Base-by-base conservation (phyloP, 2,113 vertebrate species). In the Hypanus sabinus region DNA sequence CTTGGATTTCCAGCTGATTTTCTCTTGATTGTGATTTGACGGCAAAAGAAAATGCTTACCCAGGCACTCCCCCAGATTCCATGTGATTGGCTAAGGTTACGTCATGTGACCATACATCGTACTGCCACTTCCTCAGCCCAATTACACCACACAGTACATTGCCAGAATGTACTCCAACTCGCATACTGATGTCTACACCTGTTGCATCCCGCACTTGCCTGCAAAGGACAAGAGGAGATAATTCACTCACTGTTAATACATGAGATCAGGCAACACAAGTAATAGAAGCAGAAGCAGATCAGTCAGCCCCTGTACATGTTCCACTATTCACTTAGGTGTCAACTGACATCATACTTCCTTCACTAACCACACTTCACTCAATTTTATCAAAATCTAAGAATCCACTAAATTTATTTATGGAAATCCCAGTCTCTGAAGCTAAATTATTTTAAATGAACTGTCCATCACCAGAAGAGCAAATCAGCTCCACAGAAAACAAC, bases 91-190 rank as follows among this genome's bases (percentile, higher is more conserved):
- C 99, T 94, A 99, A 95, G 85, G 99, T 99, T 95, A 99, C 99
- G 0, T 99, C 99, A 10, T 99, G 99, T 0, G 99, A 99, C 99
- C 99, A 99, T n/a, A 99, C 99, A 0, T 99, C 99, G 5, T 99
- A 99, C 96, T 99, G 99, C 99, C 99, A 99, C 94, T 99, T 99
- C 27, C 98, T 97, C 16, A 99, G 97, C 38, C 99, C 99, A 0
- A 99, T 99, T 93, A 99, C 99, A 0, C 99, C 99, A 0, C 99
- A 99, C 62, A 99, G 98, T 94, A 99, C 99, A 0, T 99, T 99
- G 94, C 99, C 99, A 0, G 99, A 99, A 95, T 99, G 99, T 38
- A 99, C 98, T 0, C 99, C 99, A 0, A 99, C 99, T 65, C 99
- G 95, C 99, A 99, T 99, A 96, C 97, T 99, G 96, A 99, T 99